A percentile compares a stretch with the other conserved stretches of the same genome.
Evolutionary conservation across 2,113 vertebrate species (phyloP).

Genomic region (Chaetodon trifascialis): DNA sequence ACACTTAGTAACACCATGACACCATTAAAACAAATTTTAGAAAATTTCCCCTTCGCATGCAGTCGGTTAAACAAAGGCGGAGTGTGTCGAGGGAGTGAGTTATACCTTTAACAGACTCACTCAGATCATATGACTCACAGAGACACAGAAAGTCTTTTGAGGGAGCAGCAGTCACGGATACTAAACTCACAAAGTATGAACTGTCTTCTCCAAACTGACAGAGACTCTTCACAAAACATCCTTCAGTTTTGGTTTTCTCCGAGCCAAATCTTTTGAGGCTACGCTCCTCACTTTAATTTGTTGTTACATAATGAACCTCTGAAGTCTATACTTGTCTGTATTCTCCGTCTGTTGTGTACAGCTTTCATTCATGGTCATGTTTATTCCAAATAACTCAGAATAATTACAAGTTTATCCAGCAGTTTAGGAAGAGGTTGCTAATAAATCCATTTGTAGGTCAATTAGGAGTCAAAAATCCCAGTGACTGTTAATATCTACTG

Average conservation of each 20-base stretch:
- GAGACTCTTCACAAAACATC: not conserved
- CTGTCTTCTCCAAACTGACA: not conserved
- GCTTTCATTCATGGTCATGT: too few species aligned
- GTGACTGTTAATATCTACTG: not conserved
- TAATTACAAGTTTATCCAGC: too few species aligned
- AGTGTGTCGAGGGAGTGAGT: not conserved
- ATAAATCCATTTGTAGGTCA: not conserved
- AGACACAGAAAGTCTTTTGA: not conserved
- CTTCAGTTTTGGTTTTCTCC: too few species aligned
- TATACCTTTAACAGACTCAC: not conserved
- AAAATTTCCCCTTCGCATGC: not conserved
- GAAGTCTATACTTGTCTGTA: too few species aligned
- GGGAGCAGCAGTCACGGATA: not conserved
- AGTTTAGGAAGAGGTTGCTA: too few species aligned
- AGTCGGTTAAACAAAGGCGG: not conserved
- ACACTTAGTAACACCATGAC: not conserved
- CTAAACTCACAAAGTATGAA: not conserved
- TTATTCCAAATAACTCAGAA: too few species aligned
- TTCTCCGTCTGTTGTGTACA: too few species aligned
- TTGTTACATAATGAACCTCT: not conserved
- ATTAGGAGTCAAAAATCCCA: not conserved
- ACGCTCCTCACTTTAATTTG: too few species aligned
- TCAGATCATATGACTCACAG: conserved; percentile 8
- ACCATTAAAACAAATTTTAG: not conserved
- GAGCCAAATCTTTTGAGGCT: too few species aligned